Conservation (phyloP, 2,888 invertebrate genomes). For the Rhingia rostrata region DNA sequence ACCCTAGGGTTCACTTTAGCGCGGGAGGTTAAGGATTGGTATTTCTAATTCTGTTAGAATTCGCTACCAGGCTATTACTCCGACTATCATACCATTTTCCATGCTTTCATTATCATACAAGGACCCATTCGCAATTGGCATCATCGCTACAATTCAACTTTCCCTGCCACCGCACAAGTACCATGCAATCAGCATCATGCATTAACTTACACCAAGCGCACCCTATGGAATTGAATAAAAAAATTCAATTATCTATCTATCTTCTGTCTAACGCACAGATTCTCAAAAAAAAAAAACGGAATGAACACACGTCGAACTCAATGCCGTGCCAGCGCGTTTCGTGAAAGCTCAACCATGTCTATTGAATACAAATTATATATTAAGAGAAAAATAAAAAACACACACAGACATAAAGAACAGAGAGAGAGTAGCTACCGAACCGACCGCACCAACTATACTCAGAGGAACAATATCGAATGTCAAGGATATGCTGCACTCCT, state of each 20-base stretch:
- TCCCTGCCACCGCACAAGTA: neutral
- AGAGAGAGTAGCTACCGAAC: conserved; percentile 28
- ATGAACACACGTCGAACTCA: conserved; percentile 7
- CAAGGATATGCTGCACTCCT: conserved; percentile 55
- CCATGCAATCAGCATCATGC: neutral
- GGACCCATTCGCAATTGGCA: no score
- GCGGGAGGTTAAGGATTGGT: no score
- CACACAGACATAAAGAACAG: conserved; percentile 29
- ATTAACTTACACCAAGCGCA: conserved; percentile 28
- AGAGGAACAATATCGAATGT: conserved; percentile 57
- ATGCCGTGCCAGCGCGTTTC: conserved; percentile 28
- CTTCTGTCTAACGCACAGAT: conserved; percentile 18
- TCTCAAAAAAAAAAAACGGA: neutral
- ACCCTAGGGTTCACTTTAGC: no score
- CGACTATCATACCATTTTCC: no score
- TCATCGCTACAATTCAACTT: no score
- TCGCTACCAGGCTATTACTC: no score
- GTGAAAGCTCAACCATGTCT: conserved; percentile 56
- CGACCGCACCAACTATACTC: conserved; percentile 22
- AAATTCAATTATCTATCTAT: conserved; percentile 55
- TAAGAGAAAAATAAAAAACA: conserved; percentile 22
- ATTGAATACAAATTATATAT: conserved; percentile 55
- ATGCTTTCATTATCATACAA: no score
- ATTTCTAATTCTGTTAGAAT: no score
- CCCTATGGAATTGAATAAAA: conserved; percentile 23